Percentiles rank a stretch among this genome's conserved stretches.
Conservation (phyloP, 1,140 invertebrate species). For the Ceratina australensis region DNA sequence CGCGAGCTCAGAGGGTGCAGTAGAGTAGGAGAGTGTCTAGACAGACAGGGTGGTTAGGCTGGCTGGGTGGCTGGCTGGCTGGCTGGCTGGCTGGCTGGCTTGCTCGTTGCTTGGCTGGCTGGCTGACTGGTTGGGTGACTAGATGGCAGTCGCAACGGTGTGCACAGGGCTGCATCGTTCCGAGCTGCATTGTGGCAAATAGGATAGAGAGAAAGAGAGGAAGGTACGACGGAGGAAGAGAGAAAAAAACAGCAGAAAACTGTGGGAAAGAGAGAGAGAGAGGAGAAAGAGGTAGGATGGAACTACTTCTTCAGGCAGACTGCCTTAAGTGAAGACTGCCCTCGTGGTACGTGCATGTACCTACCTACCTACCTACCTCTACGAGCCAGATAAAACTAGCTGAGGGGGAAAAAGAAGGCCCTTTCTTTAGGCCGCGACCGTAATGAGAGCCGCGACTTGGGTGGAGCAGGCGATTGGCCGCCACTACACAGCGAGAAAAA, state of each 20-base stretch:
- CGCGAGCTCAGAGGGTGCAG: constrained; percentile 69
- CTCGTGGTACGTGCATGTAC: constrained; percentile 30
- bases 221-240: constrained; percentile 1
- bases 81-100: constrained; percentile 44
- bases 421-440: constrained; percentile 55
- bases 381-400: constrained; percentile 55
- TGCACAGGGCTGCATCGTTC: constrained; percentile 55
- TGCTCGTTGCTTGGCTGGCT: constrained; percentile 27
- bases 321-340: constrained; percentile 61
- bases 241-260: not conserved
- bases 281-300: constrained; percentile 12
- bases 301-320: constrained; percentile 63
- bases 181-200: constrained; percentile 44
- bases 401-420: constrained; percentile 42
- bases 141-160: constrained; percentile 61
- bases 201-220: not conserved
- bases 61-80: constrained; percentile 63
- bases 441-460: constrained; percentile 57
- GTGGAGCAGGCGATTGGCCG: constrained; percentile 37
- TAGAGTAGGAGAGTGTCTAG: constrained; percentile 77
- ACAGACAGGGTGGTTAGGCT: constrained; percentile 72
- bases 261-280: constrained; percentile 12
- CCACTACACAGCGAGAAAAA: constrained; percentile 25
- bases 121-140: constrained; percentile 57
- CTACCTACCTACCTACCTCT: constrained; percentile 25